These are phyloP conservation scores for Azemiops feae DNA, from an alignment of 2,113 vertebrate species.

Conservation along the genomic window DNA sequence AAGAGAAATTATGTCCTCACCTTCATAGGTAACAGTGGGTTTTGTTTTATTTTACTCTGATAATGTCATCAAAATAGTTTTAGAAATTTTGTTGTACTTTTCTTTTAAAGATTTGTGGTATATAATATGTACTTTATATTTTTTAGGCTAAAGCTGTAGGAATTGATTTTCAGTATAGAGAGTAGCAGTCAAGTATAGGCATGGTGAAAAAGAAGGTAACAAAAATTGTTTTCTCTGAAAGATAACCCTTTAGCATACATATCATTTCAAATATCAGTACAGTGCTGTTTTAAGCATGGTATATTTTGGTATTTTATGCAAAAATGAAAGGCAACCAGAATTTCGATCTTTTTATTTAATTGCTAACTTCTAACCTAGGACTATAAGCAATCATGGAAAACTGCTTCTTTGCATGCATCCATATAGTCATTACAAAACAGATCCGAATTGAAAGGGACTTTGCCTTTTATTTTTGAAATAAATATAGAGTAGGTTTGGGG, in stretches of 20 bases:
- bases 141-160: neutral
- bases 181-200: too few relatives aligned
- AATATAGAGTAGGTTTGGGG: too few relatives aligned
- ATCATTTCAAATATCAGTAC: neutral
- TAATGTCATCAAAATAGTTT: neutral
- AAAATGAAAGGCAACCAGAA: neutral
- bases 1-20: too few relatives aligned
- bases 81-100: neutral
- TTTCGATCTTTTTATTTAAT: neutral
- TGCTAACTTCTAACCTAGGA: too few relatives aligned
- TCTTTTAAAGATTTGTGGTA: neutral
- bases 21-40: neutral
- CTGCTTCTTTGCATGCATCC: too few relatives aligned
- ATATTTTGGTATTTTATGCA: neutral
- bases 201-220: too few relatives aligned
- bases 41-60: neutral
- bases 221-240: neutral
- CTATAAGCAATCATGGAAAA: too few relatives aligned
- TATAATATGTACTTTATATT: neutral
- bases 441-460: too few relatives aligned
- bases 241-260: neutral
- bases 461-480: too few relatives aligned
- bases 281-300: neutral
- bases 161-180: neutral
- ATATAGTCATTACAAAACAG: too few relatives aligned